Conservation (phyloP, 2,888 invertebrate genomes). For the Alitta virens region DNA sequence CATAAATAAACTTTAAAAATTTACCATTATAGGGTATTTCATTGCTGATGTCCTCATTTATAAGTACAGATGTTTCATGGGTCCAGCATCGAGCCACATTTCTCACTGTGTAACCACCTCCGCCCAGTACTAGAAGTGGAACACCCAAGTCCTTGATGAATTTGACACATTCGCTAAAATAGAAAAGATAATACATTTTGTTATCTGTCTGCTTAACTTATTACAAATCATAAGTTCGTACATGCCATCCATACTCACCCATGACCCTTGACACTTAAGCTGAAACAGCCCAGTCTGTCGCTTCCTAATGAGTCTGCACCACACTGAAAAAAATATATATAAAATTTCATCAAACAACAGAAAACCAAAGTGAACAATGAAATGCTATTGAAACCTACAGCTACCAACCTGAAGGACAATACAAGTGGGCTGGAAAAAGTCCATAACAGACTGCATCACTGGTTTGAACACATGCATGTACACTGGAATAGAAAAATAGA, state of each 20-base stretch:
- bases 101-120: conserved; percentile 84
- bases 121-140: conserved; percentile 85
- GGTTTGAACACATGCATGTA: conserved; percentile 77
- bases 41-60: conserved; percentile 88
- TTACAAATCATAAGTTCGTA: no score
- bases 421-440: conserved; percentile 92
- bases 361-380: no score
- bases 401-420: conserved; percentile 72
- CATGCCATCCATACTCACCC: conserved; percentile 62
- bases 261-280: conserved; percentile 89
- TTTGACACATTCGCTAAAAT: conserved; percentile 81
- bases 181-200: not conserved
- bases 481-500: conserved; percentile 64
- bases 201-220: no score
- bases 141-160: conserved; percentile 90
- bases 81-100: conserved; percentile 99
- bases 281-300: conserved; percentile 94
- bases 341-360: not conserved
- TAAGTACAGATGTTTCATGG: conserved; percentile 90
- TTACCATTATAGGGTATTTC: conserved; percentile 83
- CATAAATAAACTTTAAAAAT: not conserved
- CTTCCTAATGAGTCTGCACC: conserved; percentile 97
- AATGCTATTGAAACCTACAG: no score
- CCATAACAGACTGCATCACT: conserved; percentile 84
- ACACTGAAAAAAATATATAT: conserved; percentile 70